Base-by-base conservation (phyloP, 2,797 vertebrate species). In the Tenualosa thibaudeaui region DNA sequence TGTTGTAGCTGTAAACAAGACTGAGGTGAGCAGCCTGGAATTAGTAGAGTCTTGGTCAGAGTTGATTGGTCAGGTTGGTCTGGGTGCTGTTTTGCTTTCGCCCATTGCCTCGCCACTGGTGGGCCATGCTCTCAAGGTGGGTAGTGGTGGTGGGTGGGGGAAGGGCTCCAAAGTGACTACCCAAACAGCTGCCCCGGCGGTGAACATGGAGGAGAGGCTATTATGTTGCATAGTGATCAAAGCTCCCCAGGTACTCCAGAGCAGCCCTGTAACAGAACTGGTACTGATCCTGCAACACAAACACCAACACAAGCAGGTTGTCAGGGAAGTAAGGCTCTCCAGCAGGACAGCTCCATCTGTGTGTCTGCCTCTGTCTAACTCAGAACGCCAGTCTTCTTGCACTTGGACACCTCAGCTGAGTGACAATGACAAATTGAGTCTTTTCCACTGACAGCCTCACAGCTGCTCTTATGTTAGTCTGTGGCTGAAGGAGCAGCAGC, bases 201-300 rank as follows among this genome's bases (percentile, higher is more conserved):
- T 75, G 68, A 19, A 13, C 31, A 43, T 31, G 68, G 31, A 40
- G 68, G 4, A 75, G 31, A 40, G 68, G 31, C 68, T 40, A 75
- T 97, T 99, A 99, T 96, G 98, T 99, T 99, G 98, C 98, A 99
- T 99, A 99, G 98, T 99, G 98, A 95, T 99, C 98, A 92, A 99
- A 99, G 94, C 98, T 99, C 93, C 98, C 98, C 95, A 99, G 95
- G 94, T 99, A 99, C 91, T 99, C 98, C 92, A 99, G 95, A 90
- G 97, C 97, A 90, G 98, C 98, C 90, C 98, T 95, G 93, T 99
- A 99, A 93, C 98, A 99, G 94, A 99, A 99, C 95, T 99, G 98
- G 92, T 99, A 99, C 93, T 99, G 98, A 95, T 99, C 98, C 98
- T 99, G 89, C 26, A 26, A 43, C 60, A 65, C n/a, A 82, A 1